These are phyloP conservation scores for Ancistrus triradiatus DNA, from an alignment of 2,113 vertebrate species.

Conservation along the genomic window DNA sequence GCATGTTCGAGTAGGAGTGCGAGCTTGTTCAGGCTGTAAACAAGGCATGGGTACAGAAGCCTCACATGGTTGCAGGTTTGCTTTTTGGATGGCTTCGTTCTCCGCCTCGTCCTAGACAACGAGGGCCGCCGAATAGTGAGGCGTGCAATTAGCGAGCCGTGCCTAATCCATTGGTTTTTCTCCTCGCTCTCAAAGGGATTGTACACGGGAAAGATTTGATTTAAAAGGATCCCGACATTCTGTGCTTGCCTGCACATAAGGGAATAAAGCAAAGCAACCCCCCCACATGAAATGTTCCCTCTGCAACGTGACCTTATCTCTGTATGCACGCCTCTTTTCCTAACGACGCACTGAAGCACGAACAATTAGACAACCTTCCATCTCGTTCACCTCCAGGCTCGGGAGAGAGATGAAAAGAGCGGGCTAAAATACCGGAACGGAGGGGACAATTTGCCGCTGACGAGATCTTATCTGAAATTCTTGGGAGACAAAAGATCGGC, in stretches of 20 bases:
- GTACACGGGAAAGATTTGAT: conserved; percentile 29
- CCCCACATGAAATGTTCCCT: neutral
- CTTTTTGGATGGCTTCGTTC: too few species aligned
- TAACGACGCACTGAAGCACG: conserved; percentile 34
- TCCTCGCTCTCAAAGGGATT: conserved; percentile 23
- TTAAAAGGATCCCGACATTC: conserved; percentile 36
- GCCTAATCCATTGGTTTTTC: conserved; percentile 29
- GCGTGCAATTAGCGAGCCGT: conserved; percentile 23
- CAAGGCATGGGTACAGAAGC: neutral
- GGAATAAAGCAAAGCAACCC: conserved; percentile 19
- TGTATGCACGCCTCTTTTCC: conserved; percentile 40
- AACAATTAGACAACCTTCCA: conserved; percentile 49
- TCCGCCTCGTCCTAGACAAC: too few species aligned
- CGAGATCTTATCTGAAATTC: conserved; percentile 61
- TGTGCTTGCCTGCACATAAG: conserved; percentile 28
- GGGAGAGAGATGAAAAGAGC: conserved; percentile 34
- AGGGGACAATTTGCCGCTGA: conserved; percentile 50
- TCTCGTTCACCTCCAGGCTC: conserved; percentile 36
- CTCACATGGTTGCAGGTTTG: too few species aligned
- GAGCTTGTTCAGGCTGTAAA: conserved; percentile 35
- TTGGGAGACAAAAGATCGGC: conserved; percentile 60
- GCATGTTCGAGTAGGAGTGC: conserved; percentile 45
- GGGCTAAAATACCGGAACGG: conserved; percentile 36
- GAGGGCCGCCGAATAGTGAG: too few species aligned
- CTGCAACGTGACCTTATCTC: conserved; percentile 46